Conservation (phyloP, 2,797 vertebrate genomes). For the Anas capensis region DNA sequence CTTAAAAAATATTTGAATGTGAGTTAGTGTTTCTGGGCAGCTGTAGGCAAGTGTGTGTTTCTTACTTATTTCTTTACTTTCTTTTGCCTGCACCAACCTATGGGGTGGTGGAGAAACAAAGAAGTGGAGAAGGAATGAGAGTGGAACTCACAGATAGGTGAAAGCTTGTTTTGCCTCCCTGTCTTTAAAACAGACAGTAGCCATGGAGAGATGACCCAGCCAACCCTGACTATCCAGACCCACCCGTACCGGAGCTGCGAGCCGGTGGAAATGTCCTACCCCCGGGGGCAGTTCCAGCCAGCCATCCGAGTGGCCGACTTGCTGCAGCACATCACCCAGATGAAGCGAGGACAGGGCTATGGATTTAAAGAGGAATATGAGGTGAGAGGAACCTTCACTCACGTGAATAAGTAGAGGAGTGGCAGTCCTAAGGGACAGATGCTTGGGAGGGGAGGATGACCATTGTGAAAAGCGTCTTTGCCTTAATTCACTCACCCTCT, state of each 20-base stretch:
- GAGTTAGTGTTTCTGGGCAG: neutral
- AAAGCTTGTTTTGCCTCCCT: conserved; percentile 52
- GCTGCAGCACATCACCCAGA: conserved; percentile 98
- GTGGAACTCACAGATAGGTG: neutral
- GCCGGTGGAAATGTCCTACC: conserved; percentile 95
- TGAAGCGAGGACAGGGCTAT: conserved; percentile 97
- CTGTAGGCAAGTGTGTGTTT: neutral
- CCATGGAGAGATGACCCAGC: conserved; percentile 91
- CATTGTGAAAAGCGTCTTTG: neutral
- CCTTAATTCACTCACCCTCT: neutral
- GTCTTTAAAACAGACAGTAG: conserved; percentile 87
- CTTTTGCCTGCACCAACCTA: neutral
- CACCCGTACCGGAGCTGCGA: conserved; percentile 94
- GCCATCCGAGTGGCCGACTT: conserved; percentile 96
- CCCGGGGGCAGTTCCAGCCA: conserved; percentile 93
- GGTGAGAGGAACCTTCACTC: conserved; percentile 75
- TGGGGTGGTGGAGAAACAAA: neutral
- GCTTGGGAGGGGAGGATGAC: neutral
- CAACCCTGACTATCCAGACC: conserved; percentile 93
- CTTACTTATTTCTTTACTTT: neutral
- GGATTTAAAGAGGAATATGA: conserved; percentile 97
- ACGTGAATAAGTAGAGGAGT: neutral
- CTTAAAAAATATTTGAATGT: neutral
- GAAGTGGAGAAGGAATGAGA: fast-evolving
- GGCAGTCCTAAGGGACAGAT: fast-evolving